Evolutionary conservation across 2,113 vertebrate genomes (phyloP), one percentile per base, ranked within the genome.

Genomic region (Brachypteracias leptosomus): DNA sequence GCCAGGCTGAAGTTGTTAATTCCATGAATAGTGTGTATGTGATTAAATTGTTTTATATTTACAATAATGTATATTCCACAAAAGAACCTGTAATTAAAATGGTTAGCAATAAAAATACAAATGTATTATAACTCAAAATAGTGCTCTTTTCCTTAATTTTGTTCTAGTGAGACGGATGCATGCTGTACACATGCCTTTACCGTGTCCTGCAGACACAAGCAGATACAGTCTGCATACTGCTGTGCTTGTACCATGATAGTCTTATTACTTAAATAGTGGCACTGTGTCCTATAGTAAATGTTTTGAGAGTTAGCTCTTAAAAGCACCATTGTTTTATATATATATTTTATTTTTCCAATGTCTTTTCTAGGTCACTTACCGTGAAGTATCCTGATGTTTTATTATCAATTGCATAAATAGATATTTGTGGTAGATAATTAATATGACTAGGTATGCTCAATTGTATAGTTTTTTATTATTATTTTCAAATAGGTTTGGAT

Each of bases 401-500:
- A 47, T 47, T 74, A 24, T 29, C 47, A 68, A 9, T 75, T 78
- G 40, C 46, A 44, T 54, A 85, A 91, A 85, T 54, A 75, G 26
- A 16, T 68, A 59, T 16, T 40, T 3, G 2, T 38, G 26, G 33
- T 57, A 81, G 73, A 26, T 86, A 66, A n/a, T 58, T 52, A 35
- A 57, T 47, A 10, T 78, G 26, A 87, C 65, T 29, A 47, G 24
- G 2, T 17, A 29, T 47, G 59, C 36, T 90, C 42, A 91, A 68
- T 35, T 52, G 21, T 76, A 42, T n/a, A 75, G 5, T 12, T 44
- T 7, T 66, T 68, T 51, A 14, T 49, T 51, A 14, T 49, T 44
- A 79, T 83, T 96, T 96, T 95, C 72, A 84, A 96, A 96, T 87
- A 98, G 98, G 70, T 95, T 82, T 46, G 96, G 97, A 85, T 97